These are phyloP conservation scores for Apogon talboti DNA, from an alignment of 2,797 vertebrate genomes.

Conservation along the genomic window DNA sequence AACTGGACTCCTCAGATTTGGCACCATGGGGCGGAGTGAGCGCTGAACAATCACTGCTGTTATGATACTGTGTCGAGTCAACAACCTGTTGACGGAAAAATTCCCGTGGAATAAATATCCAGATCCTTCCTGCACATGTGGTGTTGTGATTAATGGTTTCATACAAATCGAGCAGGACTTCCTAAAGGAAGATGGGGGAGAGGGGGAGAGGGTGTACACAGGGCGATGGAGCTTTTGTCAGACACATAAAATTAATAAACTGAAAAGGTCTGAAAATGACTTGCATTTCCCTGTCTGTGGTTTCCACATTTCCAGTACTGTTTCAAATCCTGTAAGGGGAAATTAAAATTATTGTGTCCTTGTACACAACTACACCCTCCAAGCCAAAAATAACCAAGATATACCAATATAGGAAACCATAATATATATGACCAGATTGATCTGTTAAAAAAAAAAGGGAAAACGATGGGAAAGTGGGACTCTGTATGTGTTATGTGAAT, in stretches of 20 bases:
- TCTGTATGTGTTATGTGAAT: too few species aligned
- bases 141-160: conserved; percentile 36
- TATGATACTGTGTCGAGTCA: conserved; percentile 35
- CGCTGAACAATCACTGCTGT: conserved; percentile 32
- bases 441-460: too few species aligned
- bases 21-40: background rate
- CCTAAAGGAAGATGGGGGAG: background rate
- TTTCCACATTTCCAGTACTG: conserved; percentile 2
- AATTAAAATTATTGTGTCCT: conserved; percentile 27
- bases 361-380: conserved; percentile 10
- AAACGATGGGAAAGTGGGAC: too few species aligned
- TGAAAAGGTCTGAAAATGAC: conserved; percentile 7
- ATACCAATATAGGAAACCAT: too few species aligned
- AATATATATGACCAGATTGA: too few species aligned
- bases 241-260: conserved; percentile 28
- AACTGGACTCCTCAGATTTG: conserved; percentile 14
- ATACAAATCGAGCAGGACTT: conserved; percentile 21
- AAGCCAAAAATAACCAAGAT: too few species aligned
- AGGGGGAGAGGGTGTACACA: background rate
- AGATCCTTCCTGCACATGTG: conserved; percentile 61
- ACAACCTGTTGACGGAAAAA: conserved; percentile 68
- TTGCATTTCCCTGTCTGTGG: conserved; percentile 5
- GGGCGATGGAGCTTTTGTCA: conserved; percentile 7
- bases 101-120: conserved; percentile 15
- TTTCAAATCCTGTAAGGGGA: conserved; percentile 30